Evolutionary conservation across 1,140 invertebrate species (phyloP), one percentile per base, ranked within the genome.

Genomic region (Chrysomallon squamiferum): DNA sequence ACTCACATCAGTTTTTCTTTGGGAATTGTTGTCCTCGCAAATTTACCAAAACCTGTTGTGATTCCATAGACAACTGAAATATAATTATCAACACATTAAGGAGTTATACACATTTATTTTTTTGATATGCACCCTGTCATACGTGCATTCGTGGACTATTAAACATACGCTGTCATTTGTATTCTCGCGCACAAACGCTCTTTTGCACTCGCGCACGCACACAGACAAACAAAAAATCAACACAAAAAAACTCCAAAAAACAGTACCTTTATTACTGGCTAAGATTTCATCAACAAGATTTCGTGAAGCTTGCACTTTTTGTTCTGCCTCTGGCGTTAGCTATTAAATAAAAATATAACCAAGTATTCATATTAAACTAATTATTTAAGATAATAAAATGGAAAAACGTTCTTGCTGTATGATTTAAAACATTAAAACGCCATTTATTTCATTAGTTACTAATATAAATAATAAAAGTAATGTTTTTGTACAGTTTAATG

Each of bases 1-100:
- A n/a, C 78, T 84, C 86, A 90, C 90, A 87, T 84, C 1, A 92
- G 81, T 72, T 92, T 89, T 56, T 90, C 87, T 20, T 84, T 84
- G 22, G 82, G 76, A 59, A 92, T 91, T 7, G 87, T 83, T 1
- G 87, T 89, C 6, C 87, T 86, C 0, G 91, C 89, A 86, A 92
- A 92, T 68, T 91, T 92, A 59, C 91, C 91, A 81, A 93, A 92
- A 35, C 92, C 91, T n/a, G 91, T 93, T 5, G 91, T 93, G 38
- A 92, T 89, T 22, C 91, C 92, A 81, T 92, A 92, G 6, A 91
- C 91, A 65, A 90, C 89, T 89, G 64, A 75, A 76, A 85, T 75
- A 66, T 63, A 30, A 67, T 59, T 52, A n/a, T n/a, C n/a, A n/a
- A n/a, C n/a, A n/a, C n/a, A n/a, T n/a, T n/a, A n/a, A n/a, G n/a